Conservation (phyloP, 2,113 vertebrate genomes). For the Isichthys henryi region DNA sequence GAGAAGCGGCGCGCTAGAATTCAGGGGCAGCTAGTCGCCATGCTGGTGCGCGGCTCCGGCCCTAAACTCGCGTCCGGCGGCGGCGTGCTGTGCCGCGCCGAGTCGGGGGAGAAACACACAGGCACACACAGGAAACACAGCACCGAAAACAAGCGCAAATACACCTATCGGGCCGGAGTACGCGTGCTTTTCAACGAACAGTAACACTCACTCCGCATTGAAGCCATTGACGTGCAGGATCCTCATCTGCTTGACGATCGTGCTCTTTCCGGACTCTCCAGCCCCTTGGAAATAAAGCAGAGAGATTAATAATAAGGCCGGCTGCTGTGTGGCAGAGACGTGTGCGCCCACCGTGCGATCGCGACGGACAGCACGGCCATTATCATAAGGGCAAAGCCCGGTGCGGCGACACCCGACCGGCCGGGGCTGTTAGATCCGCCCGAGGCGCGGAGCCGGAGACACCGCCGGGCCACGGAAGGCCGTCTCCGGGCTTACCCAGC, state of each 20-base stretch:
- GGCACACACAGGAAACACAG: neutral
- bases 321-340: constrained; percentile 6
- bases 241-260: constrained; percentile 98
- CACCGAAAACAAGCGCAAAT: neutral
- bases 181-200: constrained; percentile 14
- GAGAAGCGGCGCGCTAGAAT: neutral
- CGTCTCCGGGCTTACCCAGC: constrained; percentile 73
- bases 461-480: constrained; percentile 26
- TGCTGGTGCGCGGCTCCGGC: constrained; percentile 76
- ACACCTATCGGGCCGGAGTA: neutral
- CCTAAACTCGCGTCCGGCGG: constrained; percentile 50
- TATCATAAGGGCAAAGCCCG: constrained; percentile 40
- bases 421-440: constrained; percentile 58
- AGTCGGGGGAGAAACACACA: neutral
- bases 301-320: constrained; percentile 25
- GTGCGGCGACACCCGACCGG: constrained; percentile 49
- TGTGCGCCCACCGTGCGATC: neutral
- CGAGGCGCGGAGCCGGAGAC: constrained; percentile 37
- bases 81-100: constrained; percentile 22
- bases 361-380: constrained; percentile 23
- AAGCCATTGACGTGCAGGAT: constrained; percentile 98
- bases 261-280: constrained; percentile 98
- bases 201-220: constrained; percentile 90
- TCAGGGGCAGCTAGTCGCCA: constrained; percentile 50
- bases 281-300: constrained; percentile 74